Percentiles rank a stretch among this genome's conserved stretches.
Conservation (phyloP, 2,113 vertebrate species). For the Dipodomys ordii region DNA sequence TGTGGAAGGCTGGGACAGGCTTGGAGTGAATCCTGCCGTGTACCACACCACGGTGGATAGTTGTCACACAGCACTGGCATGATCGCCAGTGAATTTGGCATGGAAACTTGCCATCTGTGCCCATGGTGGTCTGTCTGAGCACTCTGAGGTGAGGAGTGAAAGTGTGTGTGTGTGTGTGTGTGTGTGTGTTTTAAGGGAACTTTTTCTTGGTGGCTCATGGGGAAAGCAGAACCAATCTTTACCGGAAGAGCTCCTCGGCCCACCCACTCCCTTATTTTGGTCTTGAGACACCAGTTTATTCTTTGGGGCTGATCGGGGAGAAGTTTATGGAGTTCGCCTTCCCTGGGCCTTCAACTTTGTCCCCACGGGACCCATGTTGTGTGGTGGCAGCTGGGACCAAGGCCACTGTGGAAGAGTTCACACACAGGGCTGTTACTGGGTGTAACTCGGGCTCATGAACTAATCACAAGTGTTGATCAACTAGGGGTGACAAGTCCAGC, state of each 20-base stretch:
- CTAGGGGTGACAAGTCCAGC: neutral
- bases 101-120: neutral
- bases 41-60: neutral
- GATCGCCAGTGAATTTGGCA: neutral
- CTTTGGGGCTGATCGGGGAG: no score
- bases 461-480: neutral
- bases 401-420: neutral
- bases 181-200: conserved; percentile 4
- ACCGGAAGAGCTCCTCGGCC: neutral
- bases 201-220: neutral
- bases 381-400: neutral
- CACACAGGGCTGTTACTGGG: neutral
- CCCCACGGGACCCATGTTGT: accelerated
- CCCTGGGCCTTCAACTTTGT: neutral
- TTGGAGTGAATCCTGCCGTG: conserved; percentile 15
- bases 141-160: neutral
- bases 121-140: accelerated
- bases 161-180: conserved; percentile 29
- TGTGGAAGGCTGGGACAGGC: neutral
- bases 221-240: neutral
- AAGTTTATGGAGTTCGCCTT: neutral
- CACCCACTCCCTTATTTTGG: neutral
- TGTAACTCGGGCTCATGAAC: neutral
- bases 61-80: neutral
- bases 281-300: neutral